Conservation (phyloP, 1,140 invertebrate species). For the Aradophagus sp. region DNA sequence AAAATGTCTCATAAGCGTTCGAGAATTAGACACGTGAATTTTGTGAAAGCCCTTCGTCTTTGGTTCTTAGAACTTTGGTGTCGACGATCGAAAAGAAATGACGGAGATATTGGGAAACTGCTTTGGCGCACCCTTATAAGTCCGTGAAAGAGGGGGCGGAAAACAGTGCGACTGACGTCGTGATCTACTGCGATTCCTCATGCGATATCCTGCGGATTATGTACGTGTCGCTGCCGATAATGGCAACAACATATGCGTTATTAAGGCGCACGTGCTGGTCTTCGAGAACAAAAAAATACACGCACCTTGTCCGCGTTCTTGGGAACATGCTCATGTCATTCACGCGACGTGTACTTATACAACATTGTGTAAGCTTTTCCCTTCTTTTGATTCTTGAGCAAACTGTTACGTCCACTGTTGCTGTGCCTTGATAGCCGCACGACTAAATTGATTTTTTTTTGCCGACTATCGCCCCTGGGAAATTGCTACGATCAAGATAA, state of each 20-base stretch:
- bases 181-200: constrained; percentile 54
- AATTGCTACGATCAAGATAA: too few relatives aligned
- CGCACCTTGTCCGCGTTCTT: constrained; percentile 17
- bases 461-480: background rate
- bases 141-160: constrained; percentile 38
- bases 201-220: constrained; percentile 51
- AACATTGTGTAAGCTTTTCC: constrained; percentile 33
- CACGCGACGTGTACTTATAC: constrained; percentile 29
- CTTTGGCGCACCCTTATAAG: constrained; percentile 45
- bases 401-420: constrained; percentile 15
- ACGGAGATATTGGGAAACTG: constrained; percentile 50
- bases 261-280: constrained; percentile 33
- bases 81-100: constrained; percentile 26
- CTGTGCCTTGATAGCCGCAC: constrained; percentile 19
- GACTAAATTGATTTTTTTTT: constrained; percentile 26
- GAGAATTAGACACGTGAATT: constrained; percentile 20
- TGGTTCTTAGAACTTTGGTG: constrained; percentile 29
- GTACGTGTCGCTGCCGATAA: constrained; percentile 44
- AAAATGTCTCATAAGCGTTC: constrained; percentile 14
- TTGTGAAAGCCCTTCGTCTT: constrained; percentile 14
- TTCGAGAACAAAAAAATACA: constrained; percentile 36
- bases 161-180: constrained; percentile 50
- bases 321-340: constrained; percentile 34
- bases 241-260: constrained; percentile 47
- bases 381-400: constrained; percentile 18